A percentile compares a stretch with the other conserved stretches of the same genome.
These are phyloP conservation scores for Papilio machaon DNA, from an alignment of 1,140 invertebrate species.

Conservation along the genomic window DNA sequence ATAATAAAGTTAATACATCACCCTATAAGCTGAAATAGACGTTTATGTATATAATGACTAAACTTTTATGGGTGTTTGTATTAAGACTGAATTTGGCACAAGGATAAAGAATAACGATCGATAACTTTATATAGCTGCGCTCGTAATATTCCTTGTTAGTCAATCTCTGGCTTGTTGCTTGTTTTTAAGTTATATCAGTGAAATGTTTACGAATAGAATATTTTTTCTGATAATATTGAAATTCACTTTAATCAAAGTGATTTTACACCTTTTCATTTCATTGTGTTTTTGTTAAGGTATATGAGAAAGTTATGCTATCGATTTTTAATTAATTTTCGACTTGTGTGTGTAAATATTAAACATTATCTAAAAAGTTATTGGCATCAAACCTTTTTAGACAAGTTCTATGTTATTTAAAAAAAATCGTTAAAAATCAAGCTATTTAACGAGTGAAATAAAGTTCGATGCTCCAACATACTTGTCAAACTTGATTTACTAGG, in stretches of 20 bases:
- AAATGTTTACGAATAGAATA: not conserved
- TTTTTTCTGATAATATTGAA: not conserved
- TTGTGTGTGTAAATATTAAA: not conserved
- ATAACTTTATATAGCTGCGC: not conserved
- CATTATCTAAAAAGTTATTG: not conserved
- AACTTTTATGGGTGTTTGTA: conserved; percentile 18
- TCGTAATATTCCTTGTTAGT: conserved; percentile 21
- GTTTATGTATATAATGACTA: not conserved
- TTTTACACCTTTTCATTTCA: not conserved
- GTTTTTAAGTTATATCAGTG: not conserved
- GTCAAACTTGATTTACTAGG: conserved; percentile 62
- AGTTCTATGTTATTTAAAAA: not conserved
- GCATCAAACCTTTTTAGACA: not conserved
- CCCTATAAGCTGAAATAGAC: conserved; percentile 14
- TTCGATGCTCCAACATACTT: conserved; percentile 56
- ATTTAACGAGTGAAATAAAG: conserved; percentile 41
- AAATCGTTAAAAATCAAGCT: not conserved
- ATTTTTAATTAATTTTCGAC: not conserved
- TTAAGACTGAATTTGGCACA: conserved; percentile 24
- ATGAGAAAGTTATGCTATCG: not conserved
- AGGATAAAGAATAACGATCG: conserved; percentile 23
- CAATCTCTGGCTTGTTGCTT: not conserved
- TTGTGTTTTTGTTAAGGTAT: not conserved
- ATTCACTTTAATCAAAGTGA: not conserved
- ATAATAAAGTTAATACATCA: conserved; percentile 39